A percentile compares a stretch with the other conserved stretches of the same genome.
These are phyloP conservation scores for Spialia ferax DNA, from an alignment of 2,888 invertebrate species.

Conservation along the genomic window DNA sequence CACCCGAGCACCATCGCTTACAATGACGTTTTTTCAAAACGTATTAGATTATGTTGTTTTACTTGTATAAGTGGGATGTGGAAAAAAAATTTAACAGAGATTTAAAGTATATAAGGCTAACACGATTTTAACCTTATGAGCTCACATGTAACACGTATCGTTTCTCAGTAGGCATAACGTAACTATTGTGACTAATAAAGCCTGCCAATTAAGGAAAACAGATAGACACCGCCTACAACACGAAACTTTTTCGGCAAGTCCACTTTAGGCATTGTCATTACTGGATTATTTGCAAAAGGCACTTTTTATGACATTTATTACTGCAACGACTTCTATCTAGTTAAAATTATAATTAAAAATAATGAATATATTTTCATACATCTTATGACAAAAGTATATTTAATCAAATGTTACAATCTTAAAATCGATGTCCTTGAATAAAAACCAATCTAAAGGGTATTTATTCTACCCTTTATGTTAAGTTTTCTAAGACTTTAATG, in stretches of 20 bases:
- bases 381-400: no score
- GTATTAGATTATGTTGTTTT: no score
- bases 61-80: background rate
- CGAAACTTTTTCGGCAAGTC: slow-evolving; percentile 26
- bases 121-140: slow-evolving; percentile 14
- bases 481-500: background rate
- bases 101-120: slow-evolving; percentile 2
- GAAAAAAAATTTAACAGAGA: background rate
- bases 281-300: slow-evolving; percentile 13
- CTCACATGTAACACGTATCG: slow-evolving; percentile 10
- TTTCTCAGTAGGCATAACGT: slow-evolving; percentile 23
- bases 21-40: no score
- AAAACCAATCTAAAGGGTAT: no score
- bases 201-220: slow-evolving; percentile 28
- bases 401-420: no score
- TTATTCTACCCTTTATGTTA: background rate
- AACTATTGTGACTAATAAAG: slow-evolving; percentile 34
- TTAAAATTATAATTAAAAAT: background rate
- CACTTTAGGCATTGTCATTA: slow-evolving; percentile 22
- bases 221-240: slow-evolving; percentile 24
- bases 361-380: no score
- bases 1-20: no score
- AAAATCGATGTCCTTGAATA: no score
- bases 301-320: background rate
- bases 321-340: background rate